Conservation (phyloP, 1,140 invertebrate genomes). For the Eurosta solidaginis region DNA sequence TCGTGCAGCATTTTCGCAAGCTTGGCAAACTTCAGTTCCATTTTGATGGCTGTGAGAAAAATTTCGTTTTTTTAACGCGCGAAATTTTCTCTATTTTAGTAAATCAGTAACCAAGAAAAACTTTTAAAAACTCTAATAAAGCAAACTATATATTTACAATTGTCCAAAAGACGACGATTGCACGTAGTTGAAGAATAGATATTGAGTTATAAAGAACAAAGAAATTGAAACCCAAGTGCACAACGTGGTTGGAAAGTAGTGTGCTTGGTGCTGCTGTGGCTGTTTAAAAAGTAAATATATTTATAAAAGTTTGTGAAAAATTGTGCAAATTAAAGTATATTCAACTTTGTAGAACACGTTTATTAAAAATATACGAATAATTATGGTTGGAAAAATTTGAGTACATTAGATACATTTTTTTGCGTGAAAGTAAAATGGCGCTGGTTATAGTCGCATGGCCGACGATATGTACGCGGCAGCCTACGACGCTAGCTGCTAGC, state of each 20-base stretch:
- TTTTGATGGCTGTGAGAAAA: background rate
- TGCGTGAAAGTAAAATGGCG: conserved; percentile 15
- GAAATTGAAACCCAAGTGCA: background rate
- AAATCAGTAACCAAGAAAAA: conserved; percentile 11
- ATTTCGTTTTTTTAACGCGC: background rate
- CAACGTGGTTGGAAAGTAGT: background rate
- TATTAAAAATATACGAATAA: no score
- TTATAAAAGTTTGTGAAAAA: background rate
- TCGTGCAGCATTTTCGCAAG: background rate
- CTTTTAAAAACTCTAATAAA: background rate
- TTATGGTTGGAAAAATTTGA: no score
- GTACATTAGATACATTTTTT: background rate
- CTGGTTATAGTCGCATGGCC: conserved; percentile 16
- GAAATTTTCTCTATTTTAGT: conserved; percentile 27
- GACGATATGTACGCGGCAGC: background rate
- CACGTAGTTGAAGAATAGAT: background rate
- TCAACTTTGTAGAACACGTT: no score
- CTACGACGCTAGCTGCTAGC: background rate
- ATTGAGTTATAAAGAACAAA: background rate
- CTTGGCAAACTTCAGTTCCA: conserved; percentile 6
- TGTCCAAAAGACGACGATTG: background rate
- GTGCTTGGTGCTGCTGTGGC: background rate
- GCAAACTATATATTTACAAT: background rate
- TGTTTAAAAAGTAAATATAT: conserved; percentile 17
- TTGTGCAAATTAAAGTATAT: background rate